phyloP scores from a whole-genome alignment of 2,797 vertebrate species.

The Vireo griseus region DNA sequence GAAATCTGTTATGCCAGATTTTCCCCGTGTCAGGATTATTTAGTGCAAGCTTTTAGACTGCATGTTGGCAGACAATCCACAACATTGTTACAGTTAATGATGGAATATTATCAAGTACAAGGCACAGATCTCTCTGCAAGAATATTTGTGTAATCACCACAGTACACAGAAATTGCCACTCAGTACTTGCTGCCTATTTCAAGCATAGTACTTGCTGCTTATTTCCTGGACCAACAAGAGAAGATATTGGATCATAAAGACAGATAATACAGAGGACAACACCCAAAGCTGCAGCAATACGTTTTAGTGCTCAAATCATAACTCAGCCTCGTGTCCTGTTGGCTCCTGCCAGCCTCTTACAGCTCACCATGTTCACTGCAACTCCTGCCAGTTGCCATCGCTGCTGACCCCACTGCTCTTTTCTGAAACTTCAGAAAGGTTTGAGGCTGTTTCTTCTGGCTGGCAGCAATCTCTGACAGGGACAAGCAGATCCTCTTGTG shows the following conservation, averaged over 20 bases:
- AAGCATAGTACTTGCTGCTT: background rate
- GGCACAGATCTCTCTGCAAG: background rate
- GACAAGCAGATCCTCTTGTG: background rate
- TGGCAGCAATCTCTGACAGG: background rate
- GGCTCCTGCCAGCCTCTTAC: background rate
- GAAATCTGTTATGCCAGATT: background rate
- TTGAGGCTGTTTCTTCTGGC: background rate
- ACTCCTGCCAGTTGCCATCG: background rate
- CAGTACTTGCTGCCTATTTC: background rate
- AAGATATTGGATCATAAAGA: background rate
- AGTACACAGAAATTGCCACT: background rate
- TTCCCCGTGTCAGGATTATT: background rate
- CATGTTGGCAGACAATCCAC: background rate
- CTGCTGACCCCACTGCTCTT: background rate
- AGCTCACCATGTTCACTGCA: background rate
- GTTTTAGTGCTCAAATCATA: background rate
- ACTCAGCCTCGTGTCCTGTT: background rate
- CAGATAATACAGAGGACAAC: background rate
- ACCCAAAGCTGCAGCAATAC: background rate
- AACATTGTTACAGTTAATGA: background rate
- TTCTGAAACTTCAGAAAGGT: background rate
- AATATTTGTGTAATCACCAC: background rate
- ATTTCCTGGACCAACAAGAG: background rate
- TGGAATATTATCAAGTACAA: background rate
- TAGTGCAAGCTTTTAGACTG: background rate